Percentiles rank a stretch among this genome's conserved stretches.
phyloP scores from a whole-genome alignment of 2,888 invertebrate species.

The Sycophila texana region DNA sequence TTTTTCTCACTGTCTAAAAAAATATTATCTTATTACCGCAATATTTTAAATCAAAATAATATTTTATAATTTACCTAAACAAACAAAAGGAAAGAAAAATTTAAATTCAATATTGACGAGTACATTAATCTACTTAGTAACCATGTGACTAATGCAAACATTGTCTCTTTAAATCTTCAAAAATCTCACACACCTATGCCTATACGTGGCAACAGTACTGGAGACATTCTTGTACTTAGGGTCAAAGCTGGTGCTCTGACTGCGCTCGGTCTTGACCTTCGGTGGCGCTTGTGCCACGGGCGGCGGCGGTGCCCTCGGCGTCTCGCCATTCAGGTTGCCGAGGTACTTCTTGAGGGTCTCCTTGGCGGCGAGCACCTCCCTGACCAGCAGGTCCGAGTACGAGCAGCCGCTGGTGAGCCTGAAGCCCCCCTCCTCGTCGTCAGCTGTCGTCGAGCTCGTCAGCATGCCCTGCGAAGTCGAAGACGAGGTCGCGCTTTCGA shows the following conservation, averaged over 20 bases:
- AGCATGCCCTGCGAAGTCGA: slow-evolving; percentile 29
- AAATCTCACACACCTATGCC: slow-evolving; percentile 29
- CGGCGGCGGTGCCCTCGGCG: background rate
- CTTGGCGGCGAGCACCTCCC: slow-evolving; percentile 72
- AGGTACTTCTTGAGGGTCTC: slow-evolving; percentile 70
- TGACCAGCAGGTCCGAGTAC: slow-evolving; percentile 68
- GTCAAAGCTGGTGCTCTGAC: slow-evolving; percentile 62
- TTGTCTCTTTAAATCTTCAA: too few species aligned
- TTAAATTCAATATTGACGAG: too few species aligned
- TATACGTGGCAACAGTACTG: slow-evolving; percentile 10
- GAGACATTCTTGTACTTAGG: slow-evolving; percentile 15
- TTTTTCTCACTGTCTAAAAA: too few species aligned
- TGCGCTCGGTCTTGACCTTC: slow-evolving; percentile 54
- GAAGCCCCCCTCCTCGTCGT: slow-evolving; percentile 34
- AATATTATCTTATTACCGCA: too few species aligned
- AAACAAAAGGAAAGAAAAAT: too few species aligned
- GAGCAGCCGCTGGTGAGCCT: slow-evolving; percentile 55
- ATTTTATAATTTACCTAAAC: too few species aligned
- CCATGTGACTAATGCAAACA: too few species aligned
- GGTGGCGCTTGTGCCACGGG: background rate
- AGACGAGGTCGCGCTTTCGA: slow-evolving; percentile 28
- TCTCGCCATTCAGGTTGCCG: slow-evolving; percentile 55
- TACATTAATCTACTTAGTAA: too few species aligned
- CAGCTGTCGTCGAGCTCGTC: slow-evolving; percentile 3
- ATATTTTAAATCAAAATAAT: too few species aligned